Conservation (phyloP, 2,113 vertebrate genomes). For the Accipiter virgatus region DNA sequence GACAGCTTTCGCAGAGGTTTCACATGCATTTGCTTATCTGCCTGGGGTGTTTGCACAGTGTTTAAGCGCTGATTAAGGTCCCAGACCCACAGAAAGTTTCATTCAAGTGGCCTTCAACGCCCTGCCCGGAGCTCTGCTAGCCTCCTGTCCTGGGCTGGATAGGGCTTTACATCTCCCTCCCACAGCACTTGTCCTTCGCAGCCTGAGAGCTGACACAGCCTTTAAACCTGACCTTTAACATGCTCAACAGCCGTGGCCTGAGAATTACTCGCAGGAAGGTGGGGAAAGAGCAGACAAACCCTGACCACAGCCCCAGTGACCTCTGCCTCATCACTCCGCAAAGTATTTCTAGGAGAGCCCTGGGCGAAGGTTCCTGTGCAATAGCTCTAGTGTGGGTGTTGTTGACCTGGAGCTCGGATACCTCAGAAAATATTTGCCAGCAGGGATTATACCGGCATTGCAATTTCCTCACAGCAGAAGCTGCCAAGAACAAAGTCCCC, state of each 20-base stretch:
- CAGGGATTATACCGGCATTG: neutral
- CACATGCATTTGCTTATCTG: neutral
- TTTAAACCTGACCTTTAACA: neutral
- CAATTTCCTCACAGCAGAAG: neutral
- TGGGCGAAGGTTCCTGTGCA: slow-evolving; percentile 19
- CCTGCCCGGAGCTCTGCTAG: neutral
- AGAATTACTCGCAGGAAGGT: neutral
- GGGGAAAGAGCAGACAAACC: neutral
- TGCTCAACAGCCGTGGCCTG: neutral
- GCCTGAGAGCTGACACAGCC: neutral
- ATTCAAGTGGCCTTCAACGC: neutral
- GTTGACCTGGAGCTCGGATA: neutral
- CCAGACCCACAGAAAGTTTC: neutral
- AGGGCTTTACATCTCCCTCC: neutral
- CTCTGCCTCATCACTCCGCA: neutral
- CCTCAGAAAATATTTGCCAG: neutral
- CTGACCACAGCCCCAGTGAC: fast-evolving
- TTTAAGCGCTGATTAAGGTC: neutral
- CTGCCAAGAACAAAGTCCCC: neutral
- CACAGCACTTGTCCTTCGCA: neutral
- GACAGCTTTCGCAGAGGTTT: neutral
- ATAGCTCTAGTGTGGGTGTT: neutral
- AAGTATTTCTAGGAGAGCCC: neutral
- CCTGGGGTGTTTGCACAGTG: neutral
- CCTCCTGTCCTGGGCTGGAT: neutral